These are phyloP conservation scores for Philhelius pedissequus DNA, from an alignment of 2,888 invertebrate species.

Conservation along the genomic window DNA sequence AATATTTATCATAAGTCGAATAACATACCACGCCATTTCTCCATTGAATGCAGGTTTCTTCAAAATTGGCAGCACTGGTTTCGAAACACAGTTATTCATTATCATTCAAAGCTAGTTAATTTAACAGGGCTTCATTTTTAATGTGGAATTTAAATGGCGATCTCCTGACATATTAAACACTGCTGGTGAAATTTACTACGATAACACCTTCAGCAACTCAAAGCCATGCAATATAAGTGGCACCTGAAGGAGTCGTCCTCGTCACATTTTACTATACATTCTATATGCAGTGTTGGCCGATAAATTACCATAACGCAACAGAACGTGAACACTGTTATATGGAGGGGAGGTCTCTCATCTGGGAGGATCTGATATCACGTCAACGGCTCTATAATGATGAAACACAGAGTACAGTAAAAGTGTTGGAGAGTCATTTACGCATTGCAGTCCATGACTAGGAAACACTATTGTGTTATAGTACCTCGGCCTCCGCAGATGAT, in stretches of 20 bases:
- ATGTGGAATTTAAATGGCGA: too few relatives aligned
- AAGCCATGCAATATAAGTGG: constrained; percentile 58
- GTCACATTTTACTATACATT: constrained; percentile 66
- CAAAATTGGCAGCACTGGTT: too few relatives aligned
- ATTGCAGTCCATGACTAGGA: constrained; percentile 3
- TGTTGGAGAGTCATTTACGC: constrained; percentile 44
- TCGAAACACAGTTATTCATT: too few relatives aligned
- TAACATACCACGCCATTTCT: too few relatives aligned
- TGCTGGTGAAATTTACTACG: background rate
- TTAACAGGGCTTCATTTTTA: too few relatives aligned
- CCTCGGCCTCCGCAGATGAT: background rate
- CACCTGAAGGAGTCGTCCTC: constrained; percentile 67
- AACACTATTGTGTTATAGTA: background rate
- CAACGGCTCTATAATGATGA: background rate
- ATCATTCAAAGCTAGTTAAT: too few relatives aligned
- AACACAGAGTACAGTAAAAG: background rate
- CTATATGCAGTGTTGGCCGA: constrained; percentile 57
- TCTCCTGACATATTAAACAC: background rate
- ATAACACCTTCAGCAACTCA: background rate
- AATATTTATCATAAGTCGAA: too few relatives aligned
- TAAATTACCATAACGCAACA: constrained; percentile 68
- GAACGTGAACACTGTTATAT: constrained; percentile 47
- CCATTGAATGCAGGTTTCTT: too few relatives aligned
- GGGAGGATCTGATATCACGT: constrained; percentile 40
- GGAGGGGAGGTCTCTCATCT: constrained; percentile 34